Evolutionary conservation across 2,113 vertebrate species (phyloP), one percentile per base, ranked within the genome.

Genomic region (Miniopterus natalensis): DNA sequence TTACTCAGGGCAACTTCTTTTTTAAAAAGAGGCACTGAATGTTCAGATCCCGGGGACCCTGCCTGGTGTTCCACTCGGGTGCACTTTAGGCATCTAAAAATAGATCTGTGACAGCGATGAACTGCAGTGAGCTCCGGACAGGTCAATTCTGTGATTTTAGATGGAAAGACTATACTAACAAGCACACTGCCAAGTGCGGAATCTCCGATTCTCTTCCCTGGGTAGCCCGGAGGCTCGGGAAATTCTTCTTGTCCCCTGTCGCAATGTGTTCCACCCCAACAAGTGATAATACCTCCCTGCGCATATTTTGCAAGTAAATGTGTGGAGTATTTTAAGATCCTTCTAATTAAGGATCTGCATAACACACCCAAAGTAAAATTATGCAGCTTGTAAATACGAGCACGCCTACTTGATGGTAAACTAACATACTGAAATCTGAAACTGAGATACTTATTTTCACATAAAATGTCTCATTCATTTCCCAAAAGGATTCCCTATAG

Each of bases 11-110:
- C 89, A 87, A 84, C 81, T 95, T 97, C 91, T 96, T 96, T 96
- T 94, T 84, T n/a, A 95, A 90, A 95, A 70, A 84, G 81, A 83
- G 91, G 97, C 95, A 97, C 96, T 96, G 59, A 68, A 94, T 70
- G 96, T 96, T 95, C 97, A 96, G 94, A 80, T 88, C 36, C 70
- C 40, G 57, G 0, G 7, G 79, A 45, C 47, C 40, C 90, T 80
- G 63, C 85, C 59, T 66, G 53, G 61, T 71, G 84, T 40, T 74
- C 1, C 6, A 96, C 31, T 45, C 53, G 47, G 93, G 96, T 75
- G 78, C 65, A 80, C 65, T 95, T 74, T 9, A 17, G 81, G 89
- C 20, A 2, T 68, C 92, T 92, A 95, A 96, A 98, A 97, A 98
- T 95, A 97, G 80, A 88, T 73, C 40, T 51, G 66, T 27, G 92